Evolutionary conservation across 2,113 vertebrate genomes (phyloP), one percentile per base, ranked within the genome.

Genomic region (Toxotes jaculatrix): DNA sequence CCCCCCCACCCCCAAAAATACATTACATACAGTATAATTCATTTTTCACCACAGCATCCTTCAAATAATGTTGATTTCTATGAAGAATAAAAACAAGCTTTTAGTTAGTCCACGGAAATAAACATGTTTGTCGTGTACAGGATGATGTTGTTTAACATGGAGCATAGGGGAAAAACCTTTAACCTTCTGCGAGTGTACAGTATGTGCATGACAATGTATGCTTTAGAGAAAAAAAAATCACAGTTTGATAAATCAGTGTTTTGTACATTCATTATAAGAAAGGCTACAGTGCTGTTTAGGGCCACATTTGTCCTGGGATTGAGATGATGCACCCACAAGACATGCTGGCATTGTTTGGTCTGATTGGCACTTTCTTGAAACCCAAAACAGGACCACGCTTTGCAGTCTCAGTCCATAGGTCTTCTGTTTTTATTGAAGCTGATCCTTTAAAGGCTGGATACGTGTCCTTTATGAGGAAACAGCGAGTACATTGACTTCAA

Each of bases 201-300:
- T 85, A 79, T 88, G 87, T 91, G 80, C 80, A 88, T 74, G 59
- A 65, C 78, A 69, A 77, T 68, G n/a, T 31, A 51, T 45, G 12
- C 17, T 71, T 74, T 14, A 62, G 4, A 6, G 21, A 34, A 23
- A 51, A 34, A 31, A 4, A 71, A 79, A 69, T 90, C 85, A 90
- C 90, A 92, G 84, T 87, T 57, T 82, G 32, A 73, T 49, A 49
- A 87, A 89, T 89, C 53, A 38, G 31, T 60, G 13, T 34, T 47
- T 79, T 84, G 51, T 93, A 91, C 90, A 91, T 90, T 91, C 88
- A 89, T 90, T 27, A 51, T 63, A 70, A 86, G 64, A 74, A 85
- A 82, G 59, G 63, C 57, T 86, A 85, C 89, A 89, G 90, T 87
- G 80, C 86, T 80, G 31, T 71, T 61, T 47, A 85, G 57, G 47